A percentile compares a stretch with the other conserved stretches of the same genome.
These are phyloP conservation scores for Medauroidea extradentata DNA, from an alignment of 1,140 invertebrate genomes.

Conservation along the genomic window DNA sequence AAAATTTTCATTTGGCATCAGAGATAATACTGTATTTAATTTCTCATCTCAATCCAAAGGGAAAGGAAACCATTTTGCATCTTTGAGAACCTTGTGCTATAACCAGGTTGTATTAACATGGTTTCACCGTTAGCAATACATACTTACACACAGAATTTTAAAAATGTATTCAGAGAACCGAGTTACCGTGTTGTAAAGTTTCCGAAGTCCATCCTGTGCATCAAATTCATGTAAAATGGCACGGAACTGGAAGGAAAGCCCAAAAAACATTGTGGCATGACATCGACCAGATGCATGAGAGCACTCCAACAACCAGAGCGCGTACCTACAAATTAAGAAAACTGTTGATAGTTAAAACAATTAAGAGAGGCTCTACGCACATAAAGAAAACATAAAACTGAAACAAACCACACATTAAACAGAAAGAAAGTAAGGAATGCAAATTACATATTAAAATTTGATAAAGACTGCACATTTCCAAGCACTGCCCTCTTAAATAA, in stretches of 20 bases:
- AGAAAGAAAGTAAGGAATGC: neutral
- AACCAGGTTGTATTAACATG: no score
- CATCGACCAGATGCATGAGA: slow-evolving; percentile 94
- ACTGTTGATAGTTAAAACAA: no score
- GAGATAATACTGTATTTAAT: no score
- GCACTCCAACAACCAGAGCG: slow-evolving; percentile 90
- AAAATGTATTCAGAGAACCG: no score
- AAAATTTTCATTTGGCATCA: no score
- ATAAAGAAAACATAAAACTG: slow-evolving; percentile 4
- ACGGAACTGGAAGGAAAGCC: slow-evolving; percentile 86
- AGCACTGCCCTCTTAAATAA: no score
- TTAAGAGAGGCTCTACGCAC: slow-evolving; percentile 5
- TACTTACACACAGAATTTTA: no score
- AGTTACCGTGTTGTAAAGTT: slow-evolving; percentile 91
- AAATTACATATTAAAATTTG: neutral
- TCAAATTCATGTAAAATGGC: slow-evolving; percentile 92
- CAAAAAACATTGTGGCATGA: slow-evolving; percentile 97
- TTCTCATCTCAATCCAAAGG: no score
- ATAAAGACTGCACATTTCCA: no score
- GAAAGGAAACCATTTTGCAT: no score
- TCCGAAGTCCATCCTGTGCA: slow-evolving; percentile 80
- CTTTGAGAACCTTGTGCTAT: no score
- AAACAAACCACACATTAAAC: neutral
- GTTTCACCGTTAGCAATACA: no score
- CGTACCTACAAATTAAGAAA: slow-evolving; percentile 68